Conservation (phyloP, 2,797 vertebrate genomes). For the Geotrypetes seraphini region DNA sequence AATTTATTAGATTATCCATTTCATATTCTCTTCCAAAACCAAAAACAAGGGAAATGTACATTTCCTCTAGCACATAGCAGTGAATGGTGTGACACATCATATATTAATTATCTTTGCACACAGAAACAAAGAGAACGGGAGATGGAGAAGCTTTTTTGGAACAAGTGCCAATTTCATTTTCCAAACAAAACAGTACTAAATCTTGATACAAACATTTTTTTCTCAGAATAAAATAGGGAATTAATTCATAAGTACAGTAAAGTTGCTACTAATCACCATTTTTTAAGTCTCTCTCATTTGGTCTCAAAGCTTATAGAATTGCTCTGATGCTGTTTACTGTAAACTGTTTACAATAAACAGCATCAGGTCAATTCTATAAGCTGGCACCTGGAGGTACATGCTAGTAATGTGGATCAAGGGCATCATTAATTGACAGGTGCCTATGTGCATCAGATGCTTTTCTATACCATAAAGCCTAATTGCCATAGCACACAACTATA, state of each 20-base stretch:
- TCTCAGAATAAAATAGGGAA: constrained; percentile 26
- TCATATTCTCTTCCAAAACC: constrained; percentile 30
- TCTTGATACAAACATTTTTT: constrained; percentile 15
- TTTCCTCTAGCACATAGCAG: background rate
- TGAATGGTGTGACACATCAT: constrained; percentile 23
- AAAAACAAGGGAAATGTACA: constrained; percentile 22
- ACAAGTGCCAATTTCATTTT: constrained; percentile 18
- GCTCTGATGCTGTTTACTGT: too few relatives aligned
- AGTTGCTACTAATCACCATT: constrained; percentile 18
- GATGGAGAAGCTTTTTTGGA: background rate
- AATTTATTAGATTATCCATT: constrained; percentile 25
- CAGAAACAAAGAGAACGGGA: background rate
- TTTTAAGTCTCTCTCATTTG: constrained; percentile 2
- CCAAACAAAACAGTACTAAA: constrained; percentile 30
- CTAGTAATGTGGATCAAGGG: too few relatives aligned
- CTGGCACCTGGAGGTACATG: too few relatives aligned
- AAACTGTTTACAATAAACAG: fast-evolving
- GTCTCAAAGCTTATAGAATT: too few relatives aligned
- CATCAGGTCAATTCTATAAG: too few relatives aligned
- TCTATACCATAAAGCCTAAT: too few relatives aligned
- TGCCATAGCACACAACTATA: too few relatives aligned
- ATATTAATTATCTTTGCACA: constrained; percentile 32
- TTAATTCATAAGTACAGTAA: constrained; percentile 37
- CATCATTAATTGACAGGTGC: too few relatives aligned
- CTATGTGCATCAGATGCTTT: too few relatives aligned